Evolutionary conservation across 2,797 vertebrate species (phyloP).

Genomic region (Myripristis jacobus): DNA sequence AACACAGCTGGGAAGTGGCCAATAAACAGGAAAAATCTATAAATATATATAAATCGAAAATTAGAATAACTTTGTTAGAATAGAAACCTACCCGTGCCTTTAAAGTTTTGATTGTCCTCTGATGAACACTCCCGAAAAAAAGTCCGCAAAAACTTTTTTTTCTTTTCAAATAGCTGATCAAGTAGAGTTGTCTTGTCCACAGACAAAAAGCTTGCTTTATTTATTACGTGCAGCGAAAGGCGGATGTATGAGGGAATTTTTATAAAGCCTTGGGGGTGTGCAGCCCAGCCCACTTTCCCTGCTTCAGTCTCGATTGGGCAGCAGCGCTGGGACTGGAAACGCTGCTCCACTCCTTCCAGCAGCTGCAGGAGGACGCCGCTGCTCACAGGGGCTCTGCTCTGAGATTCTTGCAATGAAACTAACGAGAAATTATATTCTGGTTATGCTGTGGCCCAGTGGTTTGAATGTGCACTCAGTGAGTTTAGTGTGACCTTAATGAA

Average conservation of each 20-base stretch:
- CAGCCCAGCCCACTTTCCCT: conserved; percentile 75
- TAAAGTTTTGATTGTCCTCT: conserved; percentile 66
- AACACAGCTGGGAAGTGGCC: background rate
- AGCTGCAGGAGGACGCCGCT: conserved; percentile 60
- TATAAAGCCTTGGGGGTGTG: conserved; percentile 77
- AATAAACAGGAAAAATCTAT: background rate
- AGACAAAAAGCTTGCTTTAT: conserved; percentile 60
- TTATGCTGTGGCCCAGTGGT: background rate
- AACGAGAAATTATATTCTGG: background rate
- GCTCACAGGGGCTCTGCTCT: background rate
- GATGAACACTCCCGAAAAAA: conserved; percentile 40
- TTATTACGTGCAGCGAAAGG: conserved; percentile 71
- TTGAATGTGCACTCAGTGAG: too few species aligned
- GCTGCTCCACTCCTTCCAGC: conserved; percentile 56
- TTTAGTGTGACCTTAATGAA: too few species aligned
- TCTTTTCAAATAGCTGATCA: conserved; percentile 10
- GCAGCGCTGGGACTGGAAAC: conserved; percentile 57
- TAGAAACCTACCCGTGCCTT: conserved; percentile 63
- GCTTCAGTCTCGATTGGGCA: conserved; percentile 74
- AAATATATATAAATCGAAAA: background rate
- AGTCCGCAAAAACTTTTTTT: conserved; percentile 49
- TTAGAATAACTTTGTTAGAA: background rate
- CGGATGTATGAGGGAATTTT: conserved; percentile 78
- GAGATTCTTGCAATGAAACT: background rate
- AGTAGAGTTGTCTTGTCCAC: background rate